phyloP scores from a whole-genome alignment of 2,797 vertebrate genomes.

The Dermochelys coriacea region DNA sequence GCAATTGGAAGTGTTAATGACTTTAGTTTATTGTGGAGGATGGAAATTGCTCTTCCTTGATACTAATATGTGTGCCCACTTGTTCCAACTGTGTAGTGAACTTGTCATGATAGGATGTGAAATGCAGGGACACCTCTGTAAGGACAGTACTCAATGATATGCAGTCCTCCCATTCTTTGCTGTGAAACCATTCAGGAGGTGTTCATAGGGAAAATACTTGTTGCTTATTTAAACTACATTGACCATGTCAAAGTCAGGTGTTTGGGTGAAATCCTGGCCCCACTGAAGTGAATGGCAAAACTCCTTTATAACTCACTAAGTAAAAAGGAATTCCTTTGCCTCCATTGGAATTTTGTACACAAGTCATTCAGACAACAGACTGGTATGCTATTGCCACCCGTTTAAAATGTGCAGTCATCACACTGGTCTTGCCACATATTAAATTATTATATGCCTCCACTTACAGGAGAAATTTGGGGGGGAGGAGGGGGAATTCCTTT shows the following conservation, averaged over 20 bases:
- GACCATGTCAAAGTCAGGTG: neutral
- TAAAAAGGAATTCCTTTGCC: neutral
- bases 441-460: neutral
- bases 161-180: neutral
- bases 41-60: neutral
- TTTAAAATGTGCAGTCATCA: neutral
- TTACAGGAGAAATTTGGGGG: neutral
- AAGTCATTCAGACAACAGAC: neutral
- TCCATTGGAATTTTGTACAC: neutral
- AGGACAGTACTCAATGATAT: neutral
- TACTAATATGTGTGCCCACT: neutral
- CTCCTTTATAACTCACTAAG: neutral
- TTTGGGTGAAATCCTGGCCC: neutral
- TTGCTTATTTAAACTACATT: neutral
- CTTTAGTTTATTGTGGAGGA: neutral
- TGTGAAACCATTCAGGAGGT: neutral
- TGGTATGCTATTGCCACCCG: neutral
- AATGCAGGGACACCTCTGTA: neutral
- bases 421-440: neutral
- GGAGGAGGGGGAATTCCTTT: too few species aligned
- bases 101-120: neutral
- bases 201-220: neutral
- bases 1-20: rapidly evolving
- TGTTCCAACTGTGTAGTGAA: neutral
- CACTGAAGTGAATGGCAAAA: neutral